Base-by-base conservation (phyloP, 2,797 vertebrate species). In the Yasuhikotakia modesta region DNA sequence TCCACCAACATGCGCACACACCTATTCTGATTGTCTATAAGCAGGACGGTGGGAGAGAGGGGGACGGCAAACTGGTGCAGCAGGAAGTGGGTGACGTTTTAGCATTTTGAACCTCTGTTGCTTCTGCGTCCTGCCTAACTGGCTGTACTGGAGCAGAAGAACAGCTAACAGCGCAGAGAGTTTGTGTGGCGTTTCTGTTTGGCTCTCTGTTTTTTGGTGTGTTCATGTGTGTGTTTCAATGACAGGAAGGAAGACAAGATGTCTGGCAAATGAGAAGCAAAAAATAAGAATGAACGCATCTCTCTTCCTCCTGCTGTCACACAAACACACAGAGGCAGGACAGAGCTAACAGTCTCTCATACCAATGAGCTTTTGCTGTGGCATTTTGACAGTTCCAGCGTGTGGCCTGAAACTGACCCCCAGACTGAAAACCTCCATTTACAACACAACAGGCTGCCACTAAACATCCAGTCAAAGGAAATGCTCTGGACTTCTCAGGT, bases 121-220 rank as follows among this genome's bases (percentile, higher is more conserved):
- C 61, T 65, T 1, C 27, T 72, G 58, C 71, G 60, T 24, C 14
- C 67, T 70, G 50, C 14, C 67, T 70, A 39, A 45, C 45, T 30
- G 75, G 45, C 39, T 48, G 57, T 55, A 79, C 46, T 60, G 72
- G 60, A 67, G 63, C 73, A 67, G 64, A 80, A 58, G 61, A 80
- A 58, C 32, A 67, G 30, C 68, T 55, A 43, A 65, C 77, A 61
- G 64, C 69, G 58, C 46, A 70, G 75, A 55, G 76, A 68, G 55
- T 32, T 19, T 21, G 27, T 46, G 55, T 87, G 82, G 46, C 76
- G 65, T 52, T 11, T 46, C 81, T 75, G 67, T 68, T 82, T 70
- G 70, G 35, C 50, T 66, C 39, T 73, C 60, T 70, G 46, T 65
- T 70, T 71, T 39, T 60, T 45, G 12, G 17, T 22, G 58, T 35